Base-by-base conservation (phyloP, 1,140 invertebrate genomes). In the Riptortus pedestris region DNA sequence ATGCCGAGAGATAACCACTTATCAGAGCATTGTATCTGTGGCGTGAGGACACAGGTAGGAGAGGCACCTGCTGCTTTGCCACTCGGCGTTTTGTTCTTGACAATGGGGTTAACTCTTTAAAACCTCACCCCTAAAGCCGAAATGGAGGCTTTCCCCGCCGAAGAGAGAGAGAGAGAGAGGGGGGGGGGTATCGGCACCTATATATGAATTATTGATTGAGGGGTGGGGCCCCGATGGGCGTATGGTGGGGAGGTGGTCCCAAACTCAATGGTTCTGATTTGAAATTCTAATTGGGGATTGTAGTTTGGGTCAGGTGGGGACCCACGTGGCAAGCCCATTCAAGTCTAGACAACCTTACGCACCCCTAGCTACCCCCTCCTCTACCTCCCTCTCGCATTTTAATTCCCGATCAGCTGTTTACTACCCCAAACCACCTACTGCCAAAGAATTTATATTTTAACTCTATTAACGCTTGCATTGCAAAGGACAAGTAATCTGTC, bases 271-370 rank as follows among this genome's bases (percentile, higher is more conserved):
- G 64, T 28, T 48, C 64, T 65, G 64, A 67, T 67, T 67, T 67
- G 64, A 67, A 67, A 67, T 67, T 67, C 67, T 67, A 67, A 67
- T 67, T 48, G 67, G 51, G 58, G 33, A 16, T 20, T 18, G 24
- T 33, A 47, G 33, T 47, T 60, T 57, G 57, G 60, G 22, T 20
- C 33, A 31, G 57, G 16, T 55, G 24, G n/a, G n/a, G 57, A 18
- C 27, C 57, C 64, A 60, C 43, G 61, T 51, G 61, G 48, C 48
- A 51, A 18, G 31, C 31, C 31, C 31, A 38, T 38, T 38, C 31
- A 38, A 5, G 5, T 7, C 5, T 5, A 14, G 5, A 5, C 31
- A 5, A 38, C 31, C 31, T 38, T 38, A 38, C 60, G 9, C 59
- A 20, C 27, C 59, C 59, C 31, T 22, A 7, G 11, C 4, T 18